Conservation (phyloP, 2,888 invertebrate genomes). For the Catotricha subobsoleta region DNA sequence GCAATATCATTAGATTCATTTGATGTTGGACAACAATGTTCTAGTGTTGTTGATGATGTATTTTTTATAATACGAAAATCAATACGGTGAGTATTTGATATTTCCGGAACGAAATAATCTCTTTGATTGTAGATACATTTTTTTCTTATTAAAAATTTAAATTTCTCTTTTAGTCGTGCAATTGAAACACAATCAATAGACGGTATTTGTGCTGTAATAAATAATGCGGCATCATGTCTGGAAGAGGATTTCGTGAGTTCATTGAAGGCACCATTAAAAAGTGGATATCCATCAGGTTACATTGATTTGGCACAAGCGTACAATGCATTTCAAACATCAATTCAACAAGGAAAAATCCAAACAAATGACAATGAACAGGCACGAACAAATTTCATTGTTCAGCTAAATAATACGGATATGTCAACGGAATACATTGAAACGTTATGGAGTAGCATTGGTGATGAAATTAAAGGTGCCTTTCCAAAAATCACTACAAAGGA, state of each 20-base stretch:
- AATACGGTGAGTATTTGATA: constrained; percentile 40
- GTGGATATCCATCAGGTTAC: constrained; percentile 61
- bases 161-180: constrained; percentile 49
- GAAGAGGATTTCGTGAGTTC: constrained; percentile 69
- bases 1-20: constrained; percentile 65
- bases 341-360: constrained; percentile 65
- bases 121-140: not conserved
- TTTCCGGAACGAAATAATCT: not conserved
- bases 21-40: constrained; percentile 55
- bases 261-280: constrained; percentile 49
- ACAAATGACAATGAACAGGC: constrained; percentile 62
- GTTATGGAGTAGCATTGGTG: constrained; percentile 56
- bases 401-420: constrained; percentile 74
- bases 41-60: constrained; percentile 92
- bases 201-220: constrained; percentile 90
- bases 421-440: constrained; percentile 83
- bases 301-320: constrained; percentile 66
- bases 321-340: constrained; percentile 58
- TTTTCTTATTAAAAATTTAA: not conserved
- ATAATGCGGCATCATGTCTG: constrained; percentile 73
- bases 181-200: constrained; percentile 81
- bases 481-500: constrained; percentile 43
- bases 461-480: constrained; percentile 46
- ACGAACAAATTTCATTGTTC: constrained; percentile 56
- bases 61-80: constrained; percentile 95